These are phyloP conservation scores for Oriolus oriolus DNA, from an alignment of 2,113 vertebrate species.

Conservation along the genomic window DNA sequence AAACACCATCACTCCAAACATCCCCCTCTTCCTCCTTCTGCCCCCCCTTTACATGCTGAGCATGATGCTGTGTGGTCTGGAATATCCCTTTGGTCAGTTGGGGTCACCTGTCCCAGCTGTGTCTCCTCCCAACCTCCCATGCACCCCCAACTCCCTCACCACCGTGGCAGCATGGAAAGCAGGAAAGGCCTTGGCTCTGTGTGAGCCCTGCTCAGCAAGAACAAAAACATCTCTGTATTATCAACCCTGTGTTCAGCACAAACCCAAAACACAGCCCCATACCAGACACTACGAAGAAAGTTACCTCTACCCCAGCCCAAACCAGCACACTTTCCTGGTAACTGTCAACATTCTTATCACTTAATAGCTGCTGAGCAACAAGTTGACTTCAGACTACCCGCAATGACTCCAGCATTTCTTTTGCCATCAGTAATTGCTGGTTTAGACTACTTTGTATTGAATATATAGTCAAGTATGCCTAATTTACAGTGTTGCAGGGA, in stretches of 20 bases:
- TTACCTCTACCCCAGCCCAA: not conserved
- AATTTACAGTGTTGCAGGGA: not conserved
- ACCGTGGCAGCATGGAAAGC: rapidly evolving
- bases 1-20: not conserved
- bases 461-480: not conserved
- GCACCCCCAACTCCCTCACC: rapidly evolving
- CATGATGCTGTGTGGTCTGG: not conserved
- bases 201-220: not conserved
- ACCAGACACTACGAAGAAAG: not conserved
- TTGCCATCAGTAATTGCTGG: not conserved
- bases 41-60: not conserved
- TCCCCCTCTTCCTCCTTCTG: not conserved
- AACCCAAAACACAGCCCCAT: not conserved
- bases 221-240: not conserved
- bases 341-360: not conserved
- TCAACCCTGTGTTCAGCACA: not conserved
- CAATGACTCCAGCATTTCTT: not conserved
- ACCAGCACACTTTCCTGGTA: not conserved
- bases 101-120: not conserved
- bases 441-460: not conserved
- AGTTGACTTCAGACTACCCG: not conserved
- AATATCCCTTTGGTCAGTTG: not conserved
- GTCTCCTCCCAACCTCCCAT: not conserved
- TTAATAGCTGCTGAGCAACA: not conserved
- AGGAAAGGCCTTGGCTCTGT: not conserved